These are phyloP conservation scores for Sorex fumeus DNA, from an alignment of 2,113 vertebrate species.

Conservation along the genomic window DNA sequence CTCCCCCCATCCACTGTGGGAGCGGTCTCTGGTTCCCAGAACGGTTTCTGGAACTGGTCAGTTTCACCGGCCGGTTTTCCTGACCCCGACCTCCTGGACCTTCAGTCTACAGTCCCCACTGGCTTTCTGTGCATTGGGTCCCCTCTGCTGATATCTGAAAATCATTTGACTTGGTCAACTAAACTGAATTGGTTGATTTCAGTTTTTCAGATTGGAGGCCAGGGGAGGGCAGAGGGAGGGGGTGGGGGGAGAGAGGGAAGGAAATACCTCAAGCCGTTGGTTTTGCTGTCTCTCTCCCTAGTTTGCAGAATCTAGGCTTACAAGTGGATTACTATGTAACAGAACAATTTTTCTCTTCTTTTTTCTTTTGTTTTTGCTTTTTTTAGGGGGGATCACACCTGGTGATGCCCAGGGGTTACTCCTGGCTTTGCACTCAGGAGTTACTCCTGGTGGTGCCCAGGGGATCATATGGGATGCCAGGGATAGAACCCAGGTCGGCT, in stretches of 20 bases:
- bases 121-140: neutral
- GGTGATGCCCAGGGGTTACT: no score
- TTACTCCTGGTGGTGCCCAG: no score
- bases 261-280: neutral
- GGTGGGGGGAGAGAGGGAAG: neutral
- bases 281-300: neutral
- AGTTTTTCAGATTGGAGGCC: no score
- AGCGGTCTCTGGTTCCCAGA: neutral
- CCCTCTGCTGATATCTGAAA: neutral
- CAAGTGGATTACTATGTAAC: neutral
- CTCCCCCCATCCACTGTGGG: neutral
- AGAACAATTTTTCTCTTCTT: no score
- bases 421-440: no score
- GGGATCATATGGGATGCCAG: no score
- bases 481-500: no score
- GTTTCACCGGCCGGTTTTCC: neutral
- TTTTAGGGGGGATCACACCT: no score
- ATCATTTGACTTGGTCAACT: neutral
- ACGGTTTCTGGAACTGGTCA: fast-evolving
- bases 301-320: neutral
- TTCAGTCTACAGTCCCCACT: no score
- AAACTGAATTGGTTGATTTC: neutral
- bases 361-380: no score
- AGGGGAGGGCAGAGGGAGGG: no score
- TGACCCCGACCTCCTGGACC: no score